Evolutionary conservation across 2,888 invertebrate species (phyloP).

Genomic region (Selenia dentaria): DNA sequence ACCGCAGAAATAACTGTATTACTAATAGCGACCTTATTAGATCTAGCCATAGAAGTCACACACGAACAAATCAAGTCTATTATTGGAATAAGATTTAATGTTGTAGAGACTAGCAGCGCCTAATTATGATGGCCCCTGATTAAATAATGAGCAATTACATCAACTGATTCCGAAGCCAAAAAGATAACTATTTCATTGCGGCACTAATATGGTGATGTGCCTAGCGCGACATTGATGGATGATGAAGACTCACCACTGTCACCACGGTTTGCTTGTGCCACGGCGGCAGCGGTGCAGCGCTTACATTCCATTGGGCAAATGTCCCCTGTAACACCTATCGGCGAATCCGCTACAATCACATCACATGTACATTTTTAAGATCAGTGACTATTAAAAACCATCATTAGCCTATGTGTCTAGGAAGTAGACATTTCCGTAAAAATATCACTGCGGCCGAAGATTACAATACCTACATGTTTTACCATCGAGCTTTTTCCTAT

Average conservation of each 20-base stretch:
- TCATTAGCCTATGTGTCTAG: too few species aligned
- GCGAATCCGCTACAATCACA: slow-evolving; percentile 54
- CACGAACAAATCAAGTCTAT: slow-evolving; percentile 17
- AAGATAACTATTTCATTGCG: slow-evolving; percentile 13
- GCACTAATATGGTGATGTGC: slow-evolving; percentile 18
- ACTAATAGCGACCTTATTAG: neutral
- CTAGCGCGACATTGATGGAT: slow-evolving; percentile 19
- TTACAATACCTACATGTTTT: too few species aligned
- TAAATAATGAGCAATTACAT: slow-evolving; percentile 42
- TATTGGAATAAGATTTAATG: slow-evolving; percentile 18
- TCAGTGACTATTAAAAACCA: too few species aligned
- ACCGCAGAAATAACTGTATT: neutral
- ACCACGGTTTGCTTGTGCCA: slow-evolving; percentile 63
- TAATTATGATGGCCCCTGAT: slow-evolving; percentile 34
- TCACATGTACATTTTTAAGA: too few species aligned
- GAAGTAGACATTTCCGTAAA: too few species aligned
- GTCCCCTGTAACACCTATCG: slow-evolving; percentile 60
- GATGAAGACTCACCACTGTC: slow-evolving; percentile 67
- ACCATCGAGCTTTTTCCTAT: too few species aligned
- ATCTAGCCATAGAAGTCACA: slow-evolving; percentile 8
- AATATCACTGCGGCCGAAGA: too few species aligned
- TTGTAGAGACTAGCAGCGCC: slow-evolving; percentile 34
- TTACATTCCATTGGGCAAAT: slow-evolving; percentile 66
- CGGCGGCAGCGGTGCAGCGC: slow-evolving; percentile 68
- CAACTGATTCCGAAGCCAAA: slow-evolving; percentile 24